These are phyloP conservation scores for Scartelaos histophorus DNA, from an alignment of 2,113 vertebrate species.

Conservation along the genomic window DNA sequence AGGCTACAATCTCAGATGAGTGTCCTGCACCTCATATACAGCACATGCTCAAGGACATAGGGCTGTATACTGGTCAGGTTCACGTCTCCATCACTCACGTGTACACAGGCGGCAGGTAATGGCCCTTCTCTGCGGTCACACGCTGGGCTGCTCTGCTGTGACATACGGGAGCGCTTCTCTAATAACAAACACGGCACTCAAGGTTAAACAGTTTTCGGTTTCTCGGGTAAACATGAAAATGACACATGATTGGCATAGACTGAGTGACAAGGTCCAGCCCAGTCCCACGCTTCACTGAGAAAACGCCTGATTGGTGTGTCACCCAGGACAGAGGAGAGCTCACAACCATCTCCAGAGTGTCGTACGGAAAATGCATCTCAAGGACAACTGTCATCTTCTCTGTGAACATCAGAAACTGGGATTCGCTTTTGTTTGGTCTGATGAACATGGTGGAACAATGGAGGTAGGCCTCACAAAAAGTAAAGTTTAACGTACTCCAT, in stretches of 20 bases:
- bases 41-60: not conserved
- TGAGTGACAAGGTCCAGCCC: not conserved
- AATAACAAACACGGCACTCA: constrained; percentile 29
- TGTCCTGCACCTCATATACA: not conserved
- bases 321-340: constrained; percentile 2
- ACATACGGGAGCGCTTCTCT: constrained; percentile 7
- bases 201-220: constrained; percentile 51
- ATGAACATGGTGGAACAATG: not conserved
- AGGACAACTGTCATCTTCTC: constrained; percentile 2
- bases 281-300: not conserved
- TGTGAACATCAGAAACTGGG: not conserved
- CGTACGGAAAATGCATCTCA: not conserved
- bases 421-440: not conserved
- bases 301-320: constrained; percentile 9
- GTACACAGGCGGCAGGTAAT: not conserved
- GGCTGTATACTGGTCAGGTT: not conserved
- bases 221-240: constrained; percentile 43
- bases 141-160: constrained; percentile 6
- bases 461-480: not conserved
- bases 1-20: not conserved
- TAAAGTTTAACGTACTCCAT: not conserved
- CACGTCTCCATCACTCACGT: constrained; percentile 1
- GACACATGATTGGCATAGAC: constrained; percentile 4
- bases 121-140: not conserved
- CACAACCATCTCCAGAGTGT: not conserved